Conservation (phyloP, 2,797 vertebrate genomes). For the Bufotes viridis region DNA sequence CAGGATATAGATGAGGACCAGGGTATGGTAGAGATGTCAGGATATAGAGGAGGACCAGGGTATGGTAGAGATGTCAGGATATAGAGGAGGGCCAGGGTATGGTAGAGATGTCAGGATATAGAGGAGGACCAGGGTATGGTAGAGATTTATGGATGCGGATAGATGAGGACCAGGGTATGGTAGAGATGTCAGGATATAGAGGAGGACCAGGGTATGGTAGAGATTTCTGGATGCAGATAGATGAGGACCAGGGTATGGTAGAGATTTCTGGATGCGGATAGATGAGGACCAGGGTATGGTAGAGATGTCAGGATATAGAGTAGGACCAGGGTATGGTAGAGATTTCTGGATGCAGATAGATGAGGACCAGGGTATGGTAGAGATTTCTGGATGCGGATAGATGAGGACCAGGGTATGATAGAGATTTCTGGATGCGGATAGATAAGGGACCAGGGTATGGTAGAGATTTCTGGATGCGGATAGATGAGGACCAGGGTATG, state of each 20-base stretch:
- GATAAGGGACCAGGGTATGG: neutral
- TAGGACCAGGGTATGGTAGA: neutral
- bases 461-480: neutral
- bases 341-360: neutral
- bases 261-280: neutral
- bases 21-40: neutral
- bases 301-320: neutral
- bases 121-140: neutral
- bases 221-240: neutral
- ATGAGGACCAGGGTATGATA: neutral
- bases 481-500: neutral
- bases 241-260: neutral
- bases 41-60: neutral
- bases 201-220: too few species aligned
- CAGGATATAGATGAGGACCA: neutral
- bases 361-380: neutral
- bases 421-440: neutral
- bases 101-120: neutral
- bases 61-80: neutral
- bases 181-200: neutral
- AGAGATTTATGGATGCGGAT: neutral
- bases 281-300: neutral
- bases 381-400: neutral
- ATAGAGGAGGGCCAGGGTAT: neutral
- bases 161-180: neutral